Conservation (phyloP, 1,140 invertebrate species). For the Musca vetustissima region DNA sequence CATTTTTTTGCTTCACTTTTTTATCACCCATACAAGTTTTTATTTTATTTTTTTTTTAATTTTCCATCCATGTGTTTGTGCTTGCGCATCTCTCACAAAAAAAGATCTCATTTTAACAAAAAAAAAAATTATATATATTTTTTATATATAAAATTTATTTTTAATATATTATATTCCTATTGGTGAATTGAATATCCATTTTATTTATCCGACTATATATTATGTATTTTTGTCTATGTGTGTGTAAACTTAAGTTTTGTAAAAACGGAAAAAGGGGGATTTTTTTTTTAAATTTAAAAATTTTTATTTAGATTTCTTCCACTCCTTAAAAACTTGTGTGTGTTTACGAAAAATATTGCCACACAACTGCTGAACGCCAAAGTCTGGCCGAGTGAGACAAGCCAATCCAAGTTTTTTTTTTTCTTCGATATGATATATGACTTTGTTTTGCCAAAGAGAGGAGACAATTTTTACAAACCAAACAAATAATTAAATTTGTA, state of each 20-base stretch:
- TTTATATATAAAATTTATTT: background rate
- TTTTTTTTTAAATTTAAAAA: background rate
- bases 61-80: too few relatives aligned
- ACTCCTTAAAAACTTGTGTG: background rate
- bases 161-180: background rate
- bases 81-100: too few relatives aligned
- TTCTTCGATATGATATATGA: background rate
- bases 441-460: background rate
- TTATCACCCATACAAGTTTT: too few relatives aligned
- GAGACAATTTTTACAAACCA: too few relatives aligned
- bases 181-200: background rate
- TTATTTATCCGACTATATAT: background rate
- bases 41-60: too few relatives aligned
- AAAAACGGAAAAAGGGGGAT: background rate
- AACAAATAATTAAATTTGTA: slow-evolving; percentile 13
- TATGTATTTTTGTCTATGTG: background rate
- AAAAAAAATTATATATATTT: background rate
- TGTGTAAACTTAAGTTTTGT: background rate
- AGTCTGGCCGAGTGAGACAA: background rate
- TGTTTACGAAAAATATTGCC: background rate
- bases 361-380: background rate
- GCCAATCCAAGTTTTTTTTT: too few relatives aligned
- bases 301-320: too few relatives aligned
- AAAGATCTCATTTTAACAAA: background rate
- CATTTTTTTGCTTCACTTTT: too few relatives aligned